Percentiles rank a stretch among this genome's conserved stretches.
phyloP scores from a whole-genome alignment of 2,888 invertebrate species.

The Melanostoma scalare region DNA sequence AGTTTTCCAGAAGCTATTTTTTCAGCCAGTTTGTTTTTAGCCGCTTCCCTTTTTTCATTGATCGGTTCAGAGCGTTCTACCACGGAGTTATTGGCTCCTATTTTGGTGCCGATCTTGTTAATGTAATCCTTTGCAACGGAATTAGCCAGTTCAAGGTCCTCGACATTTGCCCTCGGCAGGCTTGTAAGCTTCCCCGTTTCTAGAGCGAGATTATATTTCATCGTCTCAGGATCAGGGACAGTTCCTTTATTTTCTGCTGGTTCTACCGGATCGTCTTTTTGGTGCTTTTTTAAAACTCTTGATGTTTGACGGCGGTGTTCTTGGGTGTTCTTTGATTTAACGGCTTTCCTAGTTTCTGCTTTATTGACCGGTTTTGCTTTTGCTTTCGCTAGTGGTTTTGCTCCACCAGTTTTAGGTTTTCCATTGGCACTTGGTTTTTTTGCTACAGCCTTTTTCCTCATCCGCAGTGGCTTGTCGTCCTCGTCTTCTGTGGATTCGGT shows the following conservation, averaged over 20 bases:
- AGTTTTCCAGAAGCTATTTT: constrained; percentile 88
- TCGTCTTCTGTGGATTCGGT: constrained; percentile 74
- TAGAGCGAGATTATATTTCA: constrained; percentile 78
- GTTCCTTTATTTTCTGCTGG: constrained; percentile 70
- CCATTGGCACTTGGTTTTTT: constrained; percentile 57
- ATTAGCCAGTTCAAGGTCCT: constrained; percentile 82
- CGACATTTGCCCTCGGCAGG: constrained; percentile 78
- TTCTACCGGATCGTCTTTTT: neutral
- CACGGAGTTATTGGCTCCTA: constrained; percentile 73
- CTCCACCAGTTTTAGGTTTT: neutral
- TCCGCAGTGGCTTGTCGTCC: constrained; percentile 64
- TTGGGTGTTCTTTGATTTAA: neutral
- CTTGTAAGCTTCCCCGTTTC: constrained; percentile 78
- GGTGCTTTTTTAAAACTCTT: constrained; percentile 19
- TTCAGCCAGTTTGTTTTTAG: constrained; percentile 83
- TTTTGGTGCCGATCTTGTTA: constrained; percentile 70
- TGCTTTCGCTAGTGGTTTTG: constrained; percentile 3
- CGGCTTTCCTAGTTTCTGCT: neutral
- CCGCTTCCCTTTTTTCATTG: constrained; percentile 77
- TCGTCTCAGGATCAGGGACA: constrained; percentile 76
- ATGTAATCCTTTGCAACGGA: constrained; percentile 79
- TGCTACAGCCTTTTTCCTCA: constrained; percentile 70
- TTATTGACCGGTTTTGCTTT: constrained; percentile 13
- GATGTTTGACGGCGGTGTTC: neutral
- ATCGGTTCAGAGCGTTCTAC: constrained; percentile 47